phyloP scores from a whole-genome alignment of 2,113 vertebrate species.

The Oncorhynchus gorbuscha region DNA sequence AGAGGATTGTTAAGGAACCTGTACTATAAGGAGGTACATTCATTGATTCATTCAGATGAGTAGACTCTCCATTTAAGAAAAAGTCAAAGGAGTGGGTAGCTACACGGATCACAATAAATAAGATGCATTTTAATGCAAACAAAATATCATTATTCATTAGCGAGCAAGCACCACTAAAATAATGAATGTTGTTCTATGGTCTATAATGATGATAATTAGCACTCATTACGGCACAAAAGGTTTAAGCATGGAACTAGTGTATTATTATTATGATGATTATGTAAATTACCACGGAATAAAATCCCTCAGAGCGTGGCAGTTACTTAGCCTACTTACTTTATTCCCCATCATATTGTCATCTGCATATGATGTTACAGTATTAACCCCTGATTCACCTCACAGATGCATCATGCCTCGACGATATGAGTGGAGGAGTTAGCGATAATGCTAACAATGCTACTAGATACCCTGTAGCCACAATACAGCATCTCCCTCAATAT shows the following conservation, averaged over 20 bases:
- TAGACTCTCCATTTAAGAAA: neutral
- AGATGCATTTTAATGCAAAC: neutral
- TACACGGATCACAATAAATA: neutral
- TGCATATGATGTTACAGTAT: neutral
- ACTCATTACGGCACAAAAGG: slow-evolving; percentile 36
- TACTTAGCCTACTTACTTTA: neutral
- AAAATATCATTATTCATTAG: neutral
- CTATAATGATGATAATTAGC: slow-evolving; percentile 30
- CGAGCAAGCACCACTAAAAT: too few species aligned
- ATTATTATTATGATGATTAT: slow-evolving; percentile 38
- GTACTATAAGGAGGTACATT: too few species aligned
- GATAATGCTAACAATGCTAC: slow-evolving; percentile 11
- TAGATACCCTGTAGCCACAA: neutral
- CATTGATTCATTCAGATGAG: too few species aligned
- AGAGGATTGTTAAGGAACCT: too few species aligned
- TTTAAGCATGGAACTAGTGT: slow-evolving; percentile 36
- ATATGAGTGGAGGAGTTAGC: slow-evolving; percentile 4
- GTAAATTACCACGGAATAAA: slow-evolving; percentile 33
- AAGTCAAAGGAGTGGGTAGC: slow-evolving; percentile 28
- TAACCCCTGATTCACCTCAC: neutral
- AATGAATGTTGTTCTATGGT: slow-evolving; percentile 6
- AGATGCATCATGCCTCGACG: neutral
- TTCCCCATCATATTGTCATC: neutral
- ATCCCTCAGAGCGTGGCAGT: slow-evolving; percentile 21
- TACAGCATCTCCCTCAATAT: neutral